These are phyloP conservation scores for Alosa alosa DNA, from an alignment of 2,113 vertebrate genomes.

Conservation along the genomic window DNA sequence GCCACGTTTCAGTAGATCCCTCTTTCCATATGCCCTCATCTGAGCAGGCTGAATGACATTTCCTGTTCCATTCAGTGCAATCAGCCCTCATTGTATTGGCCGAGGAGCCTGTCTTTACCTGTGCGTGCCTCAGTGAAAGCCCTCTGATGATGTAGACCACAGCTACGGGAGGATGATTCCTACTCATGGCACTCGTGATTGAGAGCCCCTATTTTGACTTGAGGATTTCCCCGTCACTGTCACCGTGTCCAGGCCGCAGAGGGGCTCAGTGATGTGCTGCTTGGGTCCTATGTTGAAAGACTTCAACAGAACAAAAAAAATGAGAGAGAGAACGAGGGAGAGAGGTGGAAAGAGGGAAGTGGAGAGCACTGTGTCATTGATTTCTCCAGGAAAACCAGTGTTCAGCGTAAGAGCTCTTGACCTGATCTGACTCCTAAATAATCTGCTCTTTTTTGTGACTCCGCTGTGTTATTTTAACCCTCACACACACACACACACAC, in stretches of 20 bases:
- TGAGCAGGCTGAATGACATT: neutral
- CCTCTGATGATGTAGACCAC: neutral
- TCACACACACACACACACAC: neutral
- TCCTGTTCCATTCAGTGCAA: constrained; percentile 8
- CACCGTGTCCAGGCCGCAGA: neutral
- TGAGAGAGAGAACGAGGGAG: constrained; percentile 28
- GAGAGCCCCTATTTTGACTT: neutral
- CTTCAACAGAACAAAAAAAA: neutral
- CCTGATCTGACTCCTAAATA: constrained; percentile 75
- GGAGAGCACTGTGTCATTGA: constrained; percentile 76
- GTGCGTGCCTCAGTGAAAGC: constrained; percentile 16
- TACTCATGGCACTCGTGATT: neutral
- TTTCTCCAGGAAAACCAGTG: constrained; percentile 80
- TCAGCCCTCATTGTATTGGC: neutral
- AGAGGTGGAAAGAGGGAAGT: constrained; percentile 37
- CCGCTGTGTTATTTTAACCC: neutral
- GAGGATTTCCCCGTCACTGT: neutral
- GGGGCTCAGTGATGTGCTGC: no score
- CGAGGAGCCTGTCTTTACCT: neutral
- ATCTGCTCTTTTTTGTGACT: constrained; percentile 58
- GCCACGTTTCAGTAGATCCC: neutral
- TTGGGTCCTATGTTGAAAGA: neutral
- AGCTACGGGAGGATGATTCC: constrained; percentile 19
- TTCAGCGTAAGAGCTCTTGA: constrained; percentile 84
- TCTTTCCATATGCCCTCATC: neutral